phyloP scores from a whole-genome alignment of 2,888 invertebrate species.

The Drosophila pegasa region DNA sequence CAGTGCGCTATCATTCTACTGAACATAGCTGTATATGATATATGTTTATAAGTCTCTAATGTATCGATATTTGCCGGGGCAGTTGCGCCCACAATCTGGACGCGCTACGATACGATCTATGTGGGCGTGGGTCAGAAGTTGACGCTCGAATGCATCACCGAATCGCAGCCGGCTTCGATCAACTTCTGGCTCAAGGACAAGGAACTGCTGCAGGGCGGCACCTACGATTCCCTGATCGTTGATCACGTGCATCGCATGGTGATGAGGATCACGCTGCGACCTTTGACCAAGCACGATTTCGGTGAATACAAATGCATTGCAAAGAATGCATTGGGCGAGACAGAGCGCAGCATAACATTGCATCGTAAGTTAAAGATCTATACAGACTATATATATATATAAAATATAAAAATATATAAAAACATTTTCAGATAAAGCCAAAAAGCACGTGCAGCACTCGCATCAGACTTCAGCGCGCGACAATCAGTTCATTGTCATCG shows the following conservation, averaged over 20 bases:
- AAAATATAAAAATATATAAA: background rate
- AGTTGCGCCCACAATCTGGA: slow-evolving; percentile 84
- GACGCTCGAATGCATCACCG: slow-evolving; percentile 83
- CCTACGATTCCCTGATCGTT: slow-evolving; percentile 86
- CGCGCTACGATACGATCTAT: slow-evolving; percentile 82
- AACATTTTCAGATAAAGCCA: slow-evolving; percentile 77
- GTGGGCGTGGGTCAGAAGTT: slow-evolving; percentile 83
- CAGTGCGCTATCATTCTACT: no score
- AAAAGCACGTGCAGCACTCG: slow-evolving; percentile 79
- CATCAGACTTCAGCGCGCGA: slow-evolving; percentile 77
- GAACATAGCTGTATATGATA: no score
- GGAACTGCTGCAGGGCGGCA: slow-evolving; percentile 83
- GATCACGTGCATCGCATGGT: slow-evolving; percentile 91
- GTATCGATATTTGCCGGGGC: slow-evolving; percentile 12
- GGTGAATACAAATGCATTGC: slow-evolving; percentile 93
- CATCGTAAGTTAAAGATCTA: slow-evolving; percentile 76
- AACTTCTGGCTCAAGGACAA: slow-evolving; percentile 84
- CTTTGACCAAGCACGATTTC: slow-evolving; percentile 88
- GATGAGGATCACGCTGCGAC: slow-evolving; percentile 89
- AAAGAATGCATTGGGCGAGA: slow-evolving; percentile 91
- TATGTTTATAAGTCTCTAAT: no score
- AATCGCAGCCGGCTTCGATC: slow-evolving; percentile 83
- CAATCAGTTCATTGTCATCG: slow-evolving; percentile 81
- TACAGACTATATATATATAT: background rate
- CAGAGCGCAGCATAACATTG: slow-evolving; percentile 80